Percentiles rank a stretch among this genome's conserved stretches.
These are phyloP conservation scores for Brachyhypopomus occidentalis DNA, from an alignment of 2,113 vertebrate species.

Conservation along the genomic window DNA sequence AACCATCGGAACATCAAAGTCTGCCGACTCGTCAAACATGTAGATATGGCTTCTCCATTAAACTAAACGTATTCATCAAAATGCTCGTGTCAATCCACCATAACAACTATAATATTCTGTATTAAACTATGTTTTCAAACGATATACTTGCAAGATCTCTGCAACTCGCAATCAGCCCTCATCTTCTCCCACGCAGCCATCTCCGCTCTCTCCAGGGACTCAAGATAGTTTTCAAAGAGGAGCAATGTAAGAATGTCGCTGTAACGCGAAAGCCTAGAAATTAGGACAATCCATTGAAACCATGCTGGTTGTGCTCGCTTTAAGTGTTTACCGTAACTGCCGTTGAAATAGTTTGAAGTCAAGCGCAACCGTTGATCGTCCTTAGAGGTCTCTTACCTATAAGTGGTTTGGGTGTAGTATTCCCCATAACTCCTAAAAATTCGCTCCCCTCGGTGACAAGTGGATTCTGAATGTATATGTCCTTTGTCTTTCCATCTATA, in stretches of 20 bases:
- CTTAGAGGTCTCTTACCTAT: conserved; percentile 69
- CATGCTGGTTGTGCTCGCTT: too few species aligned
- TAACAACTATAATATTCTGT: background rate
- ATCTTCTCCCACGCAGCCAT: conserved; percentile 55
- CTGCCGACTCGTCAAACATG: background rate
- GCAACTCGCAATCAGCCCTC: conserved; percentile 34
- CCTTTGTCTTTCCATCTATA: conserved; percentile 70
- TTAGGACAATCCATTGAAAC: background rate
- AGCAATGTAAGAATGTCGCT: background rate
- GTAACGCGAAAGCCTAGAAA: background rate
- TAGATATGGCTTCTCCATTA: too few species aligned
- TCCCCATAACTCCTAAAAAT: conserved; percentile 76
- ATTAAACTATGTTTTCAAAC: background rate
- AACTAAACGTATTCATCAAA: too few species aligned
- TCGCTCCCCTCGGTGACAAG: conserved; percentile 68
- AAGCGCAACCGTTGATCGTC: background rate
- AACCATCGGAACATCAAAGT: too few species aligned
- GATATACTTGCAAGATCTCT: conserved; percentile 24
- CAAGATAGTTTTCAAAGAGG: conserved; percentile 35
- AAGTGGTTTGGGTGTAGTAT: conserved; percentile 76
- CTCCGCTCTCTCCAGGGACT: conserved; percentile 53
- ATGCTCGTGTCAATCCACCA: too few species aligned
- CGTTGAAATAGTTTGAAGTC: too few species aligned
- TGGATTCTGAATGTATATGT: conserved; percentile 64
- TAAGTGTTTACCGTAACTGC: too few species aligned